A percentile compares a stretch with the other conserved stretches of the same genome.
phyloP scores from a whole-genome alignment of 2,888 invertebrate species.

The Melanostoma scalare region DNA sequence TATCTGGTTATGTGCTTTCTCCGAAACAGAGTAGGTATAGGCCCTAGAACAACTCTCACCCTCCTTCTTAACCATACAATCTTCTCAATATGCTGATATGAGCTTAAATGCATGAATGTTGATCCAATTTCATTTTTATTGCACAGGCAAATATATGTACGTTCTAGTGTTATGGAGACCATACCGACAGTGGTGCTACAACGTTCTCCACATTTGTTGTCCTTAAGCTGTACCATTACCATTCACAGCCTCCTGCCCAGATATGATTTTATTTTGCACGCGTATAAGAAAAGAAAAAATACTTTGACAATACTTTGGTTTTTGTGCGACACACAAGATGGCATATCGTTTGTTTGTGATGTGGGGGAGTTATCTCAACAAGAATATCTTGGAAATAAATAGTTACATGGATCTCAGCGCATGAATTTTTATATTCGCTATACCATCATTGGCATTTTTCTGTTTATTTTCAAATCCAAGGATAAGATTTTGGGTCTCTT shows the following conservation, averaged over 20 bases:
- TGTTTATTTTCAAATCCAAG: constrained; percentile 63
- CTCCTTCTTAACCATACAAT: constrained; percentile 32
- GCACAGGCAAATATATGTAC: constrained; percentile 72
- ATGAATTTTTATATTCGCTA: constrained; percentile 70
- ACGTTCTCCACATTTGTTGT: constrained; percentile 54
- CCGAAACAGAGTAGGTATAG: neutral
- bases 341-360: constrained; percentile 27
- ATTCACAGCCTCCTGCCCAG: constrained; percentile 31
- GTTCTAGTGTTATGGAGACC: constrained; percentile 55
- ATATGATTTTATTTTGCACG: constrained; percentile 72
- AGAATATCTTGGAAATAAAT: constrained; percentile 51
- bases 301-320: constrained; percentile 44
- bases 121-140: constrained; percentile 76
- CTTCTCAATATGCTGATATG: constrained; percentile 70
- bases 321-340: constrained; percentile 38
- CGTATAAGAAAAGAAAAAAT: constrained; percentile 51
- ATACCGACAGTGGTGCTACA: constrained; percentile 43
- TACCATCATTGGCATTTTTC: constrained; percentile 66
- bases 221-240: constrained; percentile 55
- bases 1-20: constrained; percentile 33
- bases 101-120: constrained; percentile 73
- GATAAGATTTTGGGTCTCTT: constrained; percentile 23
- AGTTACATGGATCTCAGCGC: constrained; percentile 60
- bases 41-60: neutral
- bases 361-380: constrained; percentile 55